A percentile compares a stretch with the other conserved stretches of the same genome.
phyloP scores from a whole-genome alignment of 2,797 vertebrate species.

The Acomys russatus region DNA sequence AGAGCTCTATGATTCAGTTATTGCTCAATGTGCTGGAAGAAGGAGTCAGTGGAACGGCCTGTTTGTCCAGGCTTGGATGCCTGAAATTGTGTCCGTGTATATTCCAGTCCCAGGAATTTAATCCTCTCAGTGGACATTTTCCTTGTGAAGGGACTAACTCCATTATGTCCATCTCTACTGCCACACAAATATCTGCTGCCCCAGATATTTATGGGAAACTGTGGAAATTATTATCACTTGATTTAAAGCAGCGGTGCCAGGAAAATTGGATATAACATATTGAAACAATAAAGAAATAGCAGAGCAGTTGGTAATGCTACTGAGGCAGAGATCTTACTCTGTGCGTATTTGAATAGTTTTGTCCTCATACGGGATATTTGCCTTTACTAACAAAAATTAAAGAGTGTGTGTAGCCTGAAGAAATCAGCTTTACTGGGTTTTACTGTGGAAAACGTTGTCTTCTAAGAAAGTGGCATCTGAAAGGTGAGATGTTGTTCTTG shows the following conservation, averaged over 20 bases:
- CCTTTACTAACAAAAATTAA: slow-evolving; percentile 33
- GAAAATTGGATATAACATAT: slow-evolving; percentile 5
- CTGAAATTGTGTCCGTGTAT: not conserved
- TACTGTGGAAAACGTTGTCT: not conserved
- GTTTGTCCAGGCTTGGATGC: not conserved
- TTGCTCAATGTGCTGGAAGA: not conserved
- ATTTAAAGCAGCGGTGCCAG: slow-evolving; percentile 31
- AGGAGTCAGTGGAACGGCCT: slow-evolving; percentile 12
- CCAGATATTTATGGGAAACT: slow-evolving; percentile 9
- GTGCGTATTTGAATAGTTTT: not conserved
- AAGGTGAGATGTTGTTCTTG: slow-evolving; percentile 48
- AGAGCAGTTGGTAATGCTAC: not conserved
- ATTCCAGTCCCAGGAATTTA: not conserved
- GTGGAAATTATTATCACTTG: not conserved
- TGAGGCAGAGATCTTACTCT: not conserved
- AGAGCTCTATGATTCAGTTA: not conserved
- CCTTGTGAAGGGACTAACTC: not conserved
- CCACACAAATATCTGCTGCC: not conserved
- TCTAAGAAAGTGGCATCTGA: slow-evolving; percentile 14
- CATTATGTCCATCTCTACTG: not conserved
- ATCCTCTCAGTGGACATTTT: not conserved
- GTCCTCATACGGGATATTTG: not conserved
- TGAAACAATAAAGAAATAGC: not conserved
- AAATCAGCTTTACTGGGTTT: slow-evolving; percentile 34
- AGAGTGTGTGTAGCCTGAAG: not conserved